Conservation (phyloP, 2,797 vertebrate species). For the Mycteria americana region DNA sequence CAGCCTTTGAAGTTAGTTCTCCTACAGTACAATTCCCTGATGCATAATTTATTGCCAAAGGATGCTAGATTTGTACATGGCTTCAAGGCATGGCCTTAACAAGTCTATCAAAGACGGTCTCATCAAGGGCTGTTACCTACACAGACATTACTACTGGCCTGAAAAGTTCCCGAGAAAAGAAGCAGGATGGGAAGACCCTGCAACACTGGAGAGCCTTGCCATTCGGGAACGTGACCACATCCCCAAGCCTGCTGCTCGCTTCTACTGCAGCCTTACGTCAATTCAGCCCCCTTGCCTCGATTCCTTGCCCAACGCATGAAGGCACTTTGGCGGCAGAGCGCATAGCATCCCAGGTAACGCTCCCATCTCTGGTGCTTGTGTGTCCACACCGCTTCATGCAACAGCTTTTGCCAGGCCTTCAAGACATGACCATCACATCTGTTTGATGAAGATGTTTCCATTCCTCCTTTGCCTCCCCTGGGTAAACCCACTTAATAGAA, state of each 20-base stretch:
- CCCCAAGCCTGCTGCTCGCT: neutral
- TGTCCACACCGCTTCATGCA: rapidly evolving
- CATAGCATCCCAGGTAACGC: rapidly evolving
- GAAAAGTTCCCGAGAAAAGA: neutral
- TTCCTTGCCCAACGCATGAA: neutral
- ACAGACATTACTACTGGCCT: neutral
- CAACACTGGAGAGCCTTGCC: neutral
- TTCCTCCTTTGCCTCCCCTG: neutral
- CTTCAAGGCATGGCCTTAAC: neutral
- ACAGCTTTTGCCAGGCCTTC: neutral
- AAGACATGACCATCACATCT: neutral
- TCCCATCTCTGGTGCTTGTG: neutral
- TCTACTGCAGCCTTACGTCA: neutral
- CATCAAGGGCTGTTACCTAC: neutral
- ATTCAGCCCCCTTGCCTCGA: neutral
- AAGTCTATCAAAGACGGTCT: neutral
- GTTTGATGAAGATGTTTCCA: neutral
- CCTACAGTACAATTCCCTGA: neutral
- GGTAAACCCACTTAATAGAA: neutral
- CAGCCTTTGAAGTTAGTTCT: neutral
- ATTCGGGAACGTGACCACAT: rapidly evolving
- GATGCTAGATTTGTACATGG: neutral
- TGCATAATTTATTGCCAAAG: neutral
- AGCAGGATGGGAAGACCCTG: neutral
- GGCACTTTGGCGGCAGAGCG: neutral